Conservation (phyloP, 2,888 invertebrate species). For the Troilus luridus region DNA sequence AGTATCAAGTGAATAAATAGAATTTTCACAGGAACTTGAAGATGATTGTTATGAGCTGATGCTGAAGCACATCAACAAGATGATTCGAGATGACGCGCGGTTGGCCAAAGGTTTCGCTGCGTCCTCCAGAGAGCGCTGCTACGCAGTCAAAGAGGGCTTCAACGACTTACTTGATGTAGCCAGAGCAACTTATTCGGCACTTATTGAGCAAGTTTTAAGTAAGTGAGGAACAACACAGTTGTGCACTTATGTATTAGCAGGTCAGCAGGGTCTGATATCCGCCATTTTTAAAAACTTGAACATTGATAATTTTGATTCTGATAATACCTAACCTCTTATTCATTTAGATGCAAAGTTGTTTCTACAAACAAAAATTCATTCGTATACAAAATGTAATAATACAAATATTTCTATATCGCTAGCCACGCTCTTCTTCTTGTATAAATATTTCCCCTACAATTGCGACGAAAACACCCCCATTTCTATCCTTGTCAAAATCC, state of each 20-base stretch:
- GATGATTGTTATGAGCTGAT: constrained; percentile 71
- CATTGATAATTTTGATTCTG: too few relatives aligned
- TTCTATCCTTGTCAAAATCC: too few relatives aligned
- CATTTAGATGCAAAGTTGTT: too few relatives aligned
- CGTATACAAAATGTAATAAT: too few relatives aligned
- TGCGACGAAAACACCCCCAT: too few relatives aligned
- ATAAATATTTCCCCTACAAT: too few relatives aligned
- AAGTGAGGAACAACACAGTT: constrained; percentile 59
- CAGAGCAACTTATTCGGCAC: constrained; percentile 87
- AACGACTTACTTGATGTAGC: constrained; percentile 87
- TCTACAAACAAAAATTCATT: too few relatives aligned
- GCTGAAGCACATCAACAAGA: constrained; percentile 71
- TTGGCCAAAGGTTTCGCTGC: constrained; percentile 72
- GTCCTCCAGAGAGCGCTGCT: constrained; percentile 77
- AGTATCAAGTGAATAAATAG: neutral
- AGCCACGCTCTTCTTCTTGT: too few relatives aligned
- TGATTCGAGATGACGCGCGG: constrained; percentile 74
- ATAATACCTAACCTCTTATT: too few relatives aligned
- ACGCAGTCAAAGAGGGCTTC: constrained; percentile 83
- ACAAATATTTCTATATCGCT: too few relatives aligned
- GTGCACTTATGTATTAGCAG: neutral
- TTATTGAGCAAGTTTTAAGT: constrained; percentile 84
- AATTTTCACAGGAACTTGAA: constrained; percentile 67
- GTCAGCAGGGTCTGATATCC: too few relatives aligned
- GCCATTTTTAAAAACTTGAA: too few relatives aligned